Base-by-base conservation (phyloP, 2,113 vertebrate species). In the Alouatta palliata region DNA sequence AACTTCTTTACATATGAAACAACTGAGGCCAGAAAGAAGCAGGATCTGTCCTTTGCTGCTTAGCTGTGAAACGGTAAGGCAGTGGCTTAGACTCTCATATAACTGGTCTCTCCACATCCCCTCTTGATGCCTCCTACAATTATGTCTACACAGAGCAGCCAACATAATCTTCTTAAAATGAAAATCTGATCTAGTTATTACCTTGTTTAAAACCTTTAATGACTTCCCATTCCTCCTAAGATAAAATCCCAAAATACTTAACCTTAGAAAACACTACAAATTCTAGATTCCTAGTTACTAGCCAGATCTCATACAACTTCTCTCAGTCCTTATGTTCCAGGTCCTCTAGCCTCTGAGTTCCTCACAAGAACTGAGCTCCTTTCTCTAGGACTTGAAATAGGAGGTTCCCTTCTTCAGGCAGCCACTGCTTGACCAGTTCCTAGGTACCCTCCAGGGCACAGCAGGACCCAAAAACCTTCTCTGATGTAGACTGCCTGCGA, bases 141-240 rank as follows among this genome's bases (percentile, higher is more conserved):
- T 37, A 76, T 1, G 13, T 76, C 58, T 75, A 92, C 66, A 85
- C 1, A 71, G 73, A 93, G 45, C 35, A 90, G 83, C 12, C 73
- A 71, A 64, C 14, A 32, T 8, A 52, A 77, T 82, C 16, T 88
- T 82, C 70, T 54, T 43, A 89, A 95, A 91, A 92, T 32, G 87
- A 95, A 93, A 88, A 85, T 82, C 54, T 73, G 49, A 91, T 70
- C 81, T 85, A 56, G 12, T 70, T 61, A 85, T 27, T 90, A 32
- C 14, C 43, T 32, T 54, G 21, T 61, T 73, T 91, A 56, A 92
- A 96, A 94, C 35, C 52, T 92, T 70, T 89, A 81, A 91, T 32
- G n/a, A 37, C 58, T 82, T 92, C 52, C 73, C 73, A 94, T 4
- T 52, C 6, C 43, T 91, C 79, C 52, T 87, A 89, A 91, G 71